Base-by-base conservation (phyloP, 2,888 invertebrate genomes). In the Andricus quercusramuli region DNA sequence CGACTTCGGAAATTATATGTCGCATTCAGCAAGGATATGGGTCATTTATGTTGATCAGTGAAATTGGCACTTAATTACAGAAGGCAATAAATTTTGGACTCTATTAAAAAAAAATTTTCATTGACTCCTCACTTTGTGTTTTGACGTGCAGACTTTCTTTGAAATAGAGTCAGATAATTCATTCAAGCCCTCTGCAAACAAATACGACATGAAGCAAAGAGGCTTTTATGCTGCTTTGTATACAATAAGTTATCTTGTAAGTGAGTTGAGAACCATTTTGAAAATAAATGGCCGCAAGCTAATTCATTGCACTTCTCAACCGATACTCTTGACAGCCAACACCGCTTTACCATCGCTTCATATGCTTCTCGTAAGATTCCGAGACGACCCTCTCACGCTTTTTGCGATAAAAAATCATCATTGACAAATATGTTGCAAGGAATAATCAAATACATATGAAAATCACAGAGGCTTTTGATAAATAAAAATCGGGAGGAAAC, bases 221-320 rank as follows among this genome's bases (percentile, higher is more conserved):
- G 56, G 74, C 56, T 74, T 29, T 56, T 74, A 74, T 56, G 56
- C n/a, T 74, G 56, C 13, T 56, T 74, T 5, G 74, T 56, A 74
- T 74, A 74, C 74, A 74, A 56, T 74, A 74, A 74, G 74, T 74
- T 74, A 74, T 74, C 74, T 74, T 74, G 74, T 74, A 74, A 74
- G 74, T 62, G 56, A 84, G 83, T 84, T 80, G 84, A 83, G 83
- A 84, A 82, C 81, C 84, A 83, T 84, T 83, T 82, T 77, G 84
- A 78, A 85, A 85, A 86, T 85, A 79, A 84, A 86, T 86, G 80
- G 85, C 74, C 78, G 62, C 62, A 80, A 80, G 84, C 83, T 85
- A 84, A 85, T 84, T 85, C 83, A 80, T 74, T 74, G 56, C 74
- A 74, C 74, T 56, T 74, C 74, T 74, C 74, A 74, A 56, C 74